Conservation (phyloP, 2,113 vertebrate genomes). For the Megaceryle torquata region DNA sequence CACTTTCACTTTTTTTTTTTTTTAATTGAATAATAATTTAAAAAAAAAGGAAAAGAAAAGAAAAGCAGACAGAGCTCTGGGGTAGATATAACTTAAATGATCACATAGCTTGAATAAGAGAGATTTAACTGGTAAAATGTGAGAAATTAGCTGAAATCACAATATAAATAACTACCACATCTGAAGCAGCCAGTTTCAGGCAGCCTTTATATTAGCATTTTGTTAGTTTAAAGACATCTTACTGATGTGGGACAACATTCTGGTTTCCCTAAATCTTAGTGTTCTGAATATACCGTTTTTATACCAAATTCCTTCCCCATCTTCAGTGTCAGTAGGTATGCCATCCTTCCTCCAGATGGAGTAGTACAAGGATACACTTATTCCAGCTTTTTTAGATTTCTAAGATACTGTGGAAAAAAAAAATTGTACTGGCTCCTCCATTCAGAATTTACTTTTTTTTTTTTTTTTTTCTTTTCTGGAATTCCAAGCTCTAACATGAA, state of each 20-base stretch:
- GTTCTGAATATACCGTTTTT: background rate
- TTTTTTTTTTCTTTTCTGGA: background rate
- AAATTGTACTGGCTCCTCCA: background rate
- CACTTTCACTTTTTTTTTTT: background rate
- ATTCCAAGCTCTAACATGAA: background rate
- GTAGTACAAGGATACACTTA: background rate
- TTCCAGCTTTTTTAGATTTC: background rate
- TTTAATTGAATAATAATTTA: background rate
- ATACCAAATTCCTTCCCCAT: background rate
- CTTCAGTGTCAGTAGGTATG: background rate
- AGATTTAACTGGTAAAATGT: background rate
- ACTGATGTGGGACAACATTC: background rate
- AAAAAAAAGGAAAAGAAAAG: background rate
- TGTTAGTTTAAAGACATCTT: background rate
- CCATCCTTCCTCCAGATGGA: background rate
- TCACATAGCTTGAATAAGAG: background rate
- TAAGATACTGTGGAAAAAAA: background rate
- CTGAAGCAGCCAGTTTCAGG: background rate
- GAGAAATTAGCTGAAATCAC: background rate
- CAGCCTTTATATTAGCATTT: background rate
- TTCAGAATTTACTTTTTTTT: background rate
- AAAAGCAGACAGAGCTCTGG: background rate
- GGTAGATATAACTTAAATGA: background rate
- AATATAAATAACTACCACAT: background rate
- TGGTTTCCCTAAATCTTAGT: background rate